Conservation (phyloP, 2,113 vertebrate genomes). For the Alethe diademata region DNA sequence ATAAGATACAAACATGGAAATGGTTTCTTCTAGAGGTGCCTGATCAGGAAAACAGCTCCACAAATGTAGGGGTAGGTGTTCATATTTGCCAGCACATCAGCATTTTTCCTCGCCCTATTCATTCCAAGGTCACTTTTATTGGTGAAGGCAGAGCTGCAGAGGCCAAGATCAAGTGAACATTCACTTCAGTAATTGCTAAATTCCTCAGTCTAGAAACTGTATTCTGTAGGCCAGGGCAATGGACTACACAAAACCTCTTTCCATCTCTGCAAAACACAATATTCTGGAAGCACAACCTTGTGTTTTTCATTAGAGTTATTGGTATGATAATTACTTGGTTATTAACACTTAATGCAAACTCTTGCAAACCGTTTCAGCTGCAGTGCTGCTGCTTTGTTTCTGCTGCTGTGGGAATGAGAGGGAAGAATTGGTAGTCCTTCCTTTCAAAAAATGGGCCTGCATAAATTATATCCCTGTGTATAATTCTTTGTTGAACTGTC, state of each 20-base stretch:
- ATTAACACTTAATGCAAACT: conserved; percentile 21
- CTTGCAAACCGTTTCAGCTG: background rate
- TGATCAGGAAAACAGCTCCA: background rate
- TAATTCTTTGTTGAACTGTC: background rate
- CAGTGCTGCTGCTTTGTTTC: background rate
- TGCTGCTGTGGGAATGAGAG: background rate
- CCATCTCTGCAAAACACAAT: background rate
- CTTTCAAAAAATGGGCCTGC: background rate
- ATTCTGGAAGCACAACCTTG: background rate
- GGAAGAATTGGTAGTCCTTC: background rate
- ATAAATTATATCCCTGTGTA: background rate
- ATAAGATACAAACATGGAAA: background rate
- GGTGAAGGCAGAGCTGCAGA: background rate
- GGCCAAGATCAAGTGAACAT: background rate
- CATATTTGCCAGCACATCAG: background rate
- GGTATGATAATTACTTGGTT: conserved; percentile 8
- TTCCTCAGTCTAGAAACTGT: background rate
- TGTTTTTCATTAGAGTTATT: background rate
- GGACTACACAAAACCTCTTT: background rate
- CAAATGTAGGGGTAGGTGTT: background rate
- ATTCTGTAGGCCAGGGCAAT: background rate
- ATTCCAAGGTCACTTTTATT: background rate
- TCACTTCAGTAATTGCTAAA: background rate
- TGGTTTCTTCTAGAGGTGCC: background rate
- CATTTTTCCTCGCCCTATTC: background rate